Evolutionary conservation across 1,140 invertebrate species (phyloP).

Genomic region (Ptiloglossa arizonensis): DNA sequence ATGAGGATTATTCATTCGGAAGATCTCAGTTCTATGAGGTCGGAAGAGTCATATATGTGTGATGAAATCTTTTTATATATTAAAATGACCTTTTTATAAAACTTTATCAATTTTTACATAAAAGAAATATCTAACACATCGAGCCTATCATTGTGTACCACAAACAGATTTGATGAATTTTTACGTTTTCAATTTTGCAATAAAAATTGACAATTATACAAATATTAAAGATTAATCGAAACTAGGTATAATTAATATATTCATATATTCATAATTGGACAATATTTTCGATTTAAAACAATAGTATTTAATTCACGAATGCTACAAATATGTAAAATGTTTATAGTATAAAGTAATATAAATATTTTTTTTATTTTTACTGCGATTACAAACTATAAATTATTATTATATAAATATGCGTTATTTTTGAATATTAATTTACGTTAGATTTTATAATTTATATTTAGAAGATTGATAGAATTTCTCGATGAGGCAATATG

Average conservation of each 20-base stretch:
- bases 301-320: neutral
- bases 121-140: too few species aligned
- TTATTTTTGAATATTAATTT: neutral
- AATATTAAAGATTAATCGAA: neutral
- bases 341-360: neutral
- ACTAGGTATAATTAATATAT: neutral
- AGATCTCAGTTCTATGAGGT: neutral
- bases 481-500: too few species aligned
- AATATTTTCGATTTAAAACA: neutral
- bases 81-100: too few species aligned
- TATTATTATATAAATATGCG: neutral
- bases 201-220: neutral
- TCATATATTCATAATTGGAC: neutral
- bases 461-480: neutral
- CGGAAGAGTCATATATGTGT: neutral
- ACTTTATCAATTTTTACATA: too few species aligned
- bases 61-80: neutral
- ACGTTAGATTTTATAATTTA: neutral
- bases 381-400: neutral
- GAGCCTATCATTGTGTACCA: too few species aligned
- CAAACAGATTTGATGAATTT: neutral
- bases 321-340: neutral
- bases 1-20: too few species aligned
- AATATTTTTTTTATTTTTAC: neutral
- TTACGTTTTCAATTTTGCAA: neutral